phyloP scores from a whole-genome alignment of 1,140 invertebrate species.

The Microplitis demolitor region DNA sequence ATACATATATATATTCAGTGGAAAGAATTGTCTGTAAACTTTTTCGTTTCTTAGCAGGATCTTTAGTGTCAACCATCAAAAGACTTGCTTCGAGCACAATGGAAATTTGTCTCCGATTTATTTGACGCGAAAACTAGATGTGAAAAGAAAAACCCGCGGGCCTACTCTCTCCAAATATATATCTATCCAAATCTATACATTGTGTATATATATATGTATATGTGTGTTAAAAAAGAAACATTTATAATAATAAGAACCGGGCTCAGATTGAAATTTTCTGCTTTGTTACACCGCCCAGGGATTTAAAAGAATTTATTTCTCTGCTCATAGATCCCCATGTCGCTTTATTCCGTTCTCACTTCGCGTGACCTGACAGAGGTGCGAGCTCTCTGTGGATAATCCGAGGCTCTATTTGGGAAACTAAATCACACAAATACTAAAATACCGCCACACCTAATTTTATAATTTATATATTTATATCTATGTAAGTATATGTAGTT shows the following conservation, averaged over 20 bases:
- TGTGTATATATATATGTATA: too few species aligned
- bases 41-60: constrained; percentile 18
- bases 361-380: neutral
- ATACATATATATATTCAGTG: neutral
- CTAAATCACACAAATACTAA: neutral
- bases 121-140: constrained; percentile 55
- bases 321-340: neutral
- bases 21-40: constrained; percentile 34
- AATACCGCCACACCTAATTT: neutral
- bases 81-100: constrained; percentile 41
- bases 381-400: neutral
- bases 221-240: constrained; percentile 1
- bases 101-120: constrained; percentile 57
- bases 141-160: constrained; percentile 13
- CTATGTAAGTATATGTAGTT: too few species aligned
- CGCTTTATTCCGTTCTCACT: neutral
- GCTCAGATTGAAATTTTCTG: constrained; percentile 46
- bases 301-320: constrained; percentile 30
- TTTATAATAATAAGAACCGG: neutral
- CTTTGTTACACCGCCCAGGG: constrained; percentile 47
- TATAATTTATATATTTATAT: neutral
- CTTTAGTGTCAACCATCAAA: constrained; percentile 20
- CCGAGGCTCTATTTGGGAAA: neutral
- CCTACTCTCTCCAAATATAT: neutral
- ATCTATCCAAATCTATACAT: too few species aligned